Conservation (phyloP, 2,888 invertebrate species). For the Empis livida region DNA sequence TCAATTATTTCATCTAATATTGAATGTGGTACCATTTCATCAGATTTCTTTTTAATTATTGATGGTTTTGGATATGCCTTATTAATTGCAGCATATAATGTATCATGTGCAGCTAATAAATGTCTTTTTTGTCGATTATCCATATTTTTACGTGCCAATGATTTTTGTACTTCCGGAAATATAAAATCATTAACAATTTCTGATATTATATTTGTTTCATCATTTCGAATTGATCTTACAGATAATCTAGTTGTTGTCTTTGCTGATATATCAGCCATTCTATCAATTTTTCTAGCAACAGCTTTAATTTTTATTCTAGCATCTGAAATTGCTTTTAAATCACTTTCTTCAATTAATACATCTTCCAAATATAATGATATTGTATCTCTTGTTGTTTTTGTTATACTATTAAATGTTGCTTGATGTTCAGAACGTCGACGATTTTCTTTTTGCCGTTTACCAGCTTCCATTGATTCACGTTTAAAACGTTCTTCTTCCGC, state of each 20-base stretch:
- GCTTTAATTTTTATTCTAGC: constrained; percentile 41
- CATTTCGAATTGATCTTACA: no score
- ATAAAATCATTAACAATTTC: neutral
- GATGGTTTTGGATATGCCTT: constrained; percentile 7
- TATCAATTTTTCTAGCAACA: constrained; percentile 44
- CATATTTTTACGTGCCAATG: constrained; percentile 14
- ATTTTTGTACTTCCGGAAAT: neutral
- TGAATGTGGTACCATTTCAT: no score
- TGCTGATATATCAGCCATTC: neutral
- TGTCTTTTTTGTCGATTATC: constrained; percentile 30
- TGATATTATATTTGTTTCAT: neutral
- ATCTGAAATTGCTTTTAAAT: constrained; percentile 42
- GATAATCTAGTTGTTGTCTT: neutral
- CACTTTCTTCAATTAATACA: constrained; percentile 46
- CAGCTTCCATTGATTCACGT: constrained; percentile 69
- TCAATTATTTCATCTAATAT: no score
- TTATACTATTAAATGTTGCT: constrained; percentile 60
- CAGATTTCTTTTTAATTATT: neutral
- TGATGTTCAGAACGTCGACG: constrained; percentile 59
- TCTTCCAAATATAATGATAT: constrained; percentile 50
- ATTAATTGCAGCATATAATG: constrained; percentile 27
- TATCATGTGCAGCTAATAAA: constrained; percentile 32
- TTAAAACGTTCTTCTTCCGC: constrained; percentile 63
- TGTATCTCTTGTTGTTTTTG: constrained; percentile 36
- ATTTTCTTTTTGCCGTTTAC: constrained; percentile 62